Conservation (phyloP, 1,140 invertebrate species). For the Dreissena rostriformis region DNA sequence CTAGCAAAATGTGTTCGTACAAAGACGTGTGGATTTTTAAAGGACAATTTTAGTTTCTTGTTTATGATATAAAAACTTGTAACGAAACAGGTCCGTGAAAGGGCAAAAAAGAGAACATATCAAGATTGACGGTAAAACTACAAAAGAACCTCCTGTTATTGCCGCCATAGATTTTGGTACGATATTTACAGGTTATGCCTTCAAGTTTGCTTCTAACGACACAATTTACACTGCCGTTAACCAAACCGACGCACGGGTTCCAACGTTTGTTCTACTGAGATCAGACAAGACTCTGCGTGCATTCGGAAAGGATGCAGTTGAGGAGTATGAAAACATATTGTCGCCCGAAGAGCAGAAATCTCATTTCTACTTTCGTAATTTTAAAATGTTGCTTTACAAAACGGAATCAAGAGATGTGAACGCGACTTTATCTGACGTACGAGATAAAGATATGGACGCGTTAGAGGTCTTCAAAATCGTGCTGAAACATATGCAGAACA, state of each 20-base stretch:
- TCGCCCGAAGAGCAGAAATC: constrained; percentile 20
- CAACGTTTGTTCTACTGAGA: constrained; percentile 33
- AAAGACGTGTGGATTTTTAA: too few relatives aligned
- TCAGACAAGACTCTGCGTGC: constrained; percentile 8
- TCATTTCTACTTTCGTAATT: constrained; percentile 31
- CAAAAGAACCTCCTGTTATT: constrained; percentile 7
- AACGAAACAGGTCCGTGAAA: too few relatives aligned
- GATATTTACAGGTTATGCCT: constrained; percentile 47
- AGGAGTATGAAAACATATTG: constrained; percentile 16
- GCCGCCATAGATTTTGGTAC: constrained; percentile 56
- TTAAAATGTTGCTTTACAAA: not conserved
- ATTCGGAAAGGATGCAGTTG: constrained; percentile 41
- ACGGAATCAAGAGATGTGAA: not conserved
- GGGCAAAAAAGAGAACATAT: too few relatives aligned
- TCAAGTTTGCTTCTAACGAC: constrained; percentile 1
- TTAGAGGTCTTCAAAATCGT: not conserved
- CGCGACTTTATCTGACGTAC: not conserved
- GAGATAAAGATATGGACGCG: not conserved
- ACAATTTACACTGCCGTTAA: too few relatives aligned
- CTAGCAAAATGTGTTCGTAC: too few relatives aligned
- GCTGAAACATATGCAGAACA: constrained; percentile 23
- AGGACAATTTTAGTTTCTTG: too few relatives aligned
- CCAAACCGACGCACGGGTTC: constrained; percentile 17
- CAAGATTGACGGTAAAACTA: too few relatives aligned
- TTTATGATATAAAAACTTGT: too few relatives aligned